Base-by-base conservation (phyloP, 1,140 invertebrate genomes). In the Bicyclus anynana region DNA sequence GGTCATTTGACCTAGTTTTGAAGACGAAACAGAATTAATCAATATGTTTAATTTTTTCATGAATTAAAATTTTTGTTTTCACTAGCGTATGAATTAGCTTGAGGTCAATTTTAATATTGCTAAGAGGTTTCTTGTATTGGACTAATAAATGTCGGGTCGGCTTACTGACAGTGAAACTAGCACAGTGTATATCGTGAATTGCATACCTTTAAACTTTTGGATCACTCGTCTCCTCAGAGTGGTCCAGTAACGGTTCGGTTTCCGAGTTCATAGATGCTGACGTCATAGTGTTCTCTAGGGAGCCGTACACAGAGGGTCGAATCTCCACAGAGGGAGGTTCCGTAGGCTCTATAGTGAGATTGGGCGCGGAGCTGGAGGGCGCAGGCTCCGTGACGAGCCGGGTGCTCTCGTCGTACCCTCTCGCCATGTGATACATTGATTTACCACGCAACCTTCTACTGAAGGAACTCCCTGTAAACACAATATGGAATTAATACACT, bases 361-460 rank as follows among this genome's bases (percentile, higher is more conserved):
- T 82, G 0, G 84, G 84, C 0, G 78, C 80, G 0, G 87, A 90
- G 49, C 76, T 88, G 0, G 84, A 84, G 4, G 84, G 67, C 0
- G 61, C 67, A 1, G 73, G 65, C 14, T 89, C 84, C 12, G 57
- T 72, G 16, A 90, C 73, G n/a, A 90, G 62, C 57, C 87, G 74
- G 0, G 89, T 82, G 56, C 78, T 89, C 59, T 92, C 91, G 59
- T 89, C 91, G 54, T 83, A 91, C 0, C 93, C 92, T 68, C 93
- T 90, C 2, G 93, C 78, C 70, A 94, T 91, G 40, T 93, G 93
- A 80, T 94, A 95, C 72, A 91, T 92, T 50, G 91, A 92, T 53
- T 93, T 92, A 33, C 94, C 94, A 54, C 94, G 91, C 59, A 95
- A 91, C 54, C 93, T 88, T 48, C 94, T 90, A 73, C 93, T 95